Evolutionary conservation across 2,113 vertebrate genomes (phyloP).

Genomic region (Phoenicopterus ruber): DNA sequence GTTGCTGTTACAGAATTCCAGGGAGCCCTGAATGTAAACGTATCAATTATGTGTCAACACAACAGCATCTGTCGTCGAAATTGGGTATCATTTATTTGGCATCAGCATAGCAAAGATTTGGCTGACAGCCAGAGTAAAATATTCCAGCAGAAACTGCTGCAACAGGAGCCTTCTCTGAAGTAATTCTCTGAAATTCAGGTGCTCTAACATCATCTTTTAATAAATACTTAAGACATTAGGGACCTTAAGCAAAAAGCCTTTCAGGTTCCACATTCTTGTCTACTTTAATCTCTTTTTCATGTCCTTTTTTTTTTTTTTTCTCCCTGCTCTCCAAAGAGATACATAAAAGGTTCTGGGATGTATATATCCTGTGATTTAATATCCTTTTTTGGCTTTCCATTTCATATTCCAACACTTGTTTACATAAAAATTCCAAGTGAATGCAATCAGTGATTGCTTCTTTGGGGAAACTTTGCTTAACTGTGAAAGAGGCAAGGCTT

Average conservation of each 20-base stretch:
- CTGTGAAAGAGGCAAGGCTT: not conserved
- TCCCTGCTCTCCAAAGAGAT: not conserved
- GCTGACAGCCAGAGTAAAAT: conserved; percentile 40
- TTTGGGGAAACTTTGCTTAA: not conserved
- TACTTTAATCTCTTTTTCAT: not conserved
- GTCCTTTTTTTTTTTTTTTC: not conserved
- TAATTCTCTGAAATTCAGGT: not conserved
- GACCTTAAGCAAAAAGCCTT: conserved; percentile 3
- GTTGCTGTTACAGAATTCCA: conserved; percentile 23
- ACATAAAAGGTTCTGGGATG: not conserved
- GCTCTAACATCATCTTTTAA: not conserved
- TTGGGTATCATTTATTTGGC: conserved; percentile 50
- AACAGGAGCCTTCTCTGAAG: conserved; percentile 13
- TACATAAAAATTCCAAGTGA: not conserved
- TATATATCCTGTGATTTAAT: not conserved
- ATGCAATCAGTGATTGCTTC: not conserved
- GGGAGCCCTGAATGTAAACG: not conserved
- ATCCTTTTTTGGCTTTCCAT: not conserved
- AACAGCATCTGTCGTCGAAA: conserved; percentile 46
- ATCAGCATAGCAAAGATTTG: conserved; percentile 34
- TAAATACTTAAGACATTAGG: not conserved
- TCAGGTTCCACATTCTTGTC: not conserved
- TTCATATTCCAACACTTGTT: not conserved
- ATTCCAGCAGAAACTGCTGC: conserved; percentile 25
- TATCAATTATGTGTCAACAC: conserved; percentile 56